Percentiles rank a stretch among this genome's conserved stretches.
Conservation (phyloP, 1,140 invertebrate genomes). For the Lethocerus indicus region DNA sequence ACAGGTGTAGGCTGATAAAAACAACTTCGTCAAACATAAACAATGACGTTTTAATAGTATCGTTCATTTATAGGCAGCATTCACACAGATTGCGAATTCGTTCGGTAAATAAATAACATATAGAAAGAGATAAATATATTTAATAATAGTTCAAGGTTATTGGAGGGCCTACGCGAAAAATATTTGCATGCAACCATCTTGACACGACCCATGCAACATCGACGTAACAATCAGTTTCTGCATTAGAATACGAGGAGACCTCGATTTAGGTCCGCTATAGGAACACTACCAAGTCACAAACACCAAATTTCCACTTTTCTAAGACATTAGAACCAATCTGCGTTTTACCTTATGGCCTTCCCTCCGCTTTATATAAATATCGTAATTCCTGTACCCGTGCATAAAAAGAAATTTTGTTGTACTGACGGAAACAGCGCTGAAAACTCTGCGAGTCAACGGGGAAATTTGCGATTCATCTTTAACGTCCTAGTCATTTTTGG, state of each 20-base stretch:
- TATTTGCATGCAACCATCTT: slow-evolving; percentile 24
- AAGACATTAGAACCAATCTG: slow-evolving; percentile 5
- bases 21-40: no score
- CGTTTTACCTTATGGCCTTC: slow-evolving; percentile 16
- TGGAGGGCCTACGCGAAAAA: slow-evolving; percentile 20
- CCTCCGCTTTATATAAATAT: slow-evolving; percentile 20
- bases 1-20: no score
- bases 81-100: no score
- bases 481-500: no score
- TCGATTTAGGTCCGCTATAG: not conserved
- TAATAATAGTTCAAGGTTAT: slow-evolving; percentile 18
- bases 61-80: no score
- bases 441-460: slow-evolving; percentile 11
- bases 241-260: slow-evolving; percentile 7
- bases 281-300: not conserved
- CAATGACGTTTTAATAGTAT: no score
- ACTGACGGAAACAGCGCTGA: slow-evolving; percentile 21
- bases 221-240: slow-evolving; percentile 18
- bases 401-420: slow-evolving; percentile 23
- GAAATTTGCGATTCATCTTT: slow-evolving; percentile 10
- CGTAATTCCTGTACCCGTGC: slow-evolving; percentile 21
- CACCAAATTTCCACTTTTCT: slow-evolving; percentile 4
- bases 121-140: slow-evolving; percentile 1
- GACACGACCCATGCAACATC: slow-evolving; percentile 22
- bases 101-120: not conserved